Evolutionary conservation across 2,797 vertebrate species (phyloP), one percentile per base, ranked within the genome.

Genomic region (Rhinogobio ventralis): DNA sequence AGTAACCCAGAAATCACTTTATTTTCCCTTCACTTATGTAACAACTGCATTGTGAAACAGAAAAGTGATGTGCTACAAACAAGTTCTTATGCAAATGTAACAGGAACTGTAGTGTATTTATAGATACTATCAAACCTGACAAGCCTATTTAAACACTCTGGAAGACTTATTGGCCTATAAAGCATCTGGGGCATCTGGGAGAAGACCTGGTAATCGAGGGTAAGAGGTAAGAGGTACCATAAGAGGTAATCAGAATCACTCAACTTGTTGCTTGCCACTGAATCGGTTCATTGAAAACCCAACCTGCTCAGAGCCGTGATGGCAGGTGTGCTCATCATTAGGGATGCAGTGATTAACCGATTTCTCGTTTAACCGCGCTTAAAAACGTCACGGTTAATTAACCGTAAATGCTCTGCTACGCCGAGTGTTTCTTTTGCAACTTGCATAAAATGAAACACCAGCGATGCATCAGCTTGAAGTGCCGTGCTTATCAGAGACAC

Each of bases 141-240:
- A 74, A 66, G 30, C 42, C 45, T 64, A 74, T 74, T 82, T 82
- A 66, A 82, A 66, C 42, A 39, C 81, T 25, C 45, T 8, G 45
- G 20, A 39, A 66, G 10, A 3, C 23, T 6, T 74, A 74, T 39
- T 74, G 71, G 45, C 23, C 57, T 23, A 51, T 66, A 66, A 66
- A 51, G 57, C 5, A 6, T 66, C 23, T 25, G 14, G 6, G 42
- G 42, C 9, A 57, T 51, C 23, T 9, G 30, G 15, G 30, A 36
- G 9, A 46, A 36, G 20, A 9, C 5, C 6, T 25, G 23, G 9
- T 42, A 42, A 42, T 9, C 8, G 0, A 39, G 39, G 4, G 39
- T 42, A 42, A 42, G 51, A n/a, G 45, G 39, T 10, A 42, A 42
- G 36, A n/a, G 45, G 45, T 46, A 46, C 45, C 66, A 42, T 55